A percentile compares a stretch with the other conserved stretches of the same genome.
phyloP scores from a whole-genome alignment of 2,797 vertebrate species.

The Muscicapa comitata region DNA sequence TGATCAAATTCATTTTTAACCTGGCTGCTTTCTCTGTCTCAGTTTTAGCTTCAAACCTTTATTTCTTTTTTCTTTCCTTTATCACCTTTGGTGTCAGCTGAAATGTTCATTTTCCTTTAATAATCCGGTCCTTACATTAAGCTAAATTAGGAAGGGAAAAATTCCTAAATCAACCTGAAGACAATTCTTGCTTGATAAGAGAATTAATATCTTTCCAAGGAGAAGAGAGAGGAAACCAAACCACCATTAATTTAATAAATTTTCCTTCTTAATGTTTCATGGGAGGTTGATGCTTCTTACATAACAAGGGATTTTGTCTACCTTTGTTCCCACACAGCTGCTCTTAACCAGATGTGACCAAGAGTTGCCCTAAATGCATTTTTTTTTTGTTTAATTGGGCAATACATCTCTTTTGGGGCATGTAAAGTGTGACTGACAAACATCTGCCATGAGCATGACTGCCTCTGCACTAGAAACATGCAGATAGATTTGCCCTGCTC shows the following conservation, averaged over 20 bases:
- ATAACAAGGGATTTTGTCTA: neutral
- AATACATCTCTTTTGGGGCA: conserved; percentile 4
- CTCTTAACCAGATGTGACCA: conserved; percentile 30
- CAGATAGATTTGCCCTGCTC: neutral
- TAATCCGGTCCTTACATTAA: neutral
- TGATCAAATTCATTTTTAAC: neutral
- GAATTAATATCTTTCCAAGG: neutral
- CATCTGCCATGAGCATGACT: neutral
- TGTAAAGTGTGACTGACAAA: neutral
- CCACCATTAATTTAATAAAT: conserved; percentile 1
- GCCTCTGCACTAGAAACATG: neutral
- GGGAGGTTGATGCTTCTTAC: conserved; percentile 19
- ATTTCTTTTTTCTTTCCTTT: neutral
- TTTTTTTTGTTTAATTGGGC: conserved; percentile 32
- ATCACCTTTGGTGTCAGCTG: neutral
- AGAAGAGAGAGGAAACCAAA: neutral
- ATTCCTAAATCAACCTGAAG: neutral
- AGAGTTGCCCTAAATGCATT: neutral
- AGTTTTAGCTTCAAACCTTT: neutral
- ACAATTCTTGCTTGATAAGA: neutral
- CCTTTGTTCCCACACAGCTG: conserved; percentile 19
- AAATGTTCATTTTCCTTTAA: neutral
- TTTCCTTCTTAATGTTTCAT: conserved; percentile 2
- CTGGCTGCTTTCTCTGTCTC: neutral
- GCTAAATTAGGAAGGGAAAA: neutral